Evolutionary conservation across 1,140 invertebrate genomes (phyloP).

Genomic region (Sarcophaga bullata): DNA sequence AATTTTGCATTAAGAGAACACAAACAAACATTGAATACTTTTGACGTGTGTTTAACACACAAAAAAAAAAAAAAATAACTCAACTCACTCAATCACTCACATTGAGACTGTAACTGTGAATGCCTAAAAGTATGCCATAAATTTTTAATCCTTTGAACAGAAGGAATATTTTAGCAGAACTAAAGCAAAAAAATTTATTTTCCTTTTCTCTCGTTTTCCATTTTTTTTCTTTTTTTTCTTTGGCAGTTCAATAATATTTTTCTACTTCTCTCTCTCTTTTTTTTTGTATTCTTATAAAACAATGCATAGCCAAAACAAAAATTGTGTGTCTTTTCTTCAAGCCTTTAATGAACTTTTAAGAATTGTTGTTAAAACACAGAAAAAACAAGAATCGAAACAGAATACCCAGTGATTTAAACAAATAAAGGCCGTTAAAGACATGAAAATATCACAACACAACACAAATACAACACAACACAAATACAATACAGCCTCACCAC

Average conservation of each 20-base stretch:
- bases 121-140: background rate
- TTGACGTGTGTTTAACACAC: no score
- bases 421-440: conserved; percentile 16
- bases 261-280: background rate
- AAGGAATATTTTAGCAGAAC: no score
- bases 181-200: background rate
- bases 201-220: background rate
- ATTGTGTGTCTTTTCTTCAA: background rate
- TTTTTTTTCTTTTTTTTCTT: no score
- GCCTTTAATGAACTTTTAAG: background rate
- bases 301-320: background rate
- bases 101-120: no score
- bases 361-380: conserved; percentile 1
- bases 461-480: no score
- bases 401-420: background rate
- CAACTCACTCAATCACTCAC: no score
- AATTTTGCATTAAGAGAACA: no score
- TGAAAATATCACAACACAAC: background rate
- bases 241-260: conserved; percentile 9
- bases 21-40: no score
- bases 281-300: background rate
- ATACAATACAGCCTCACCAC: no score
- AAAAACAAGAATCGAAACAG: background rate
- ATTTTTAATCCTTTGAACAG: background rate
- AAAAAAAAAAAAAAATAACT: no score